These are phyloP conservation scores for Agapetus fuscipes DNA, from an alignment of 2,888 invertebrate genomes.

Conservation along the genomic window DNA sequence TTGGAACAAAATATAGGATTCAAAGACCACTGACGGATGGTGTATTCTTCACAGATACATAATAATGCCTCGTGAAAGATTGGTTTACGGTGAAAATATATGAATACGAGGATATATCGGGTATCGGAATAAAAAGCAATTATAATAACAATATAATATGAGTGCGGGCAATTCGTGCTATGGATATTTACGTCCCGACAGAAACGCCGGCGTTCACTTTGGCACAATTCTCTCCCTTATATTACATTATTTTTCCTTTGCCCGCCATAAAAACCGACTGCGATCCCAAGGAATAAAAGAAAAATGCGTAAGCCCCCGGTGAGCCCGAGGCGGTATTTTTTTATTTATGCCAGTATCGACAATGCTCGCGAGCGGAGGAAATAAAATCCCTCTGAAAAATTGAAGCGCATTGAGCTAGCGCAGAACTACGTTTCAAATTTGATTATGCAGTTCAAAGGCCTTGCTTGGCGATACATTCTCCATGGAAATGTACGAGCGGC, in stretches of 20 bases:
- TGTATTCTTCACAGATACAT: no score
- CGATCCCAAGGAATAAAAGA: constrained; percentile 4
- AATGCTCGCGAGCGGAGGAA: constrained; percentile 4
- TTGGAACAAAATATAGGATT: no score
- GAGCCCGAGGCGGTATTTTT: constrained; percentile 2
- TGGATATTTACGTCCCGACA: not conserved
- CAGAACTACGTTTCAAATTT: constrained; percentile 10
- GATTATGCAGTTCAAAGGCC: constrained; percentile 11
- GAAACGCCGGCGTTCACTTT: not conserved
- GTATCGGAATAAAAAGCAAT: no score
- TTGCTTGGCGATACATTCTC: constrained; percentile 1
- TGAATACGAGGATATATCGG: no score
- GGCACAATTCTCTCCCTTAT: constrained; percentile 4
- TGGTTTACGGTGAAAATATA: no score
- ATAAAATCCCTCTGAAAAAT: constrained; percentile 13
- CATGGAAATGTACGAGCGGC: not conserved
- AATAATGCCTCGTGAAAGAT: no score
- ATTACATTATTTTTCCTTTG: constrained; percentile 9
- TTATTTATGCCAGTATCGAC: constrained; percentile 10
- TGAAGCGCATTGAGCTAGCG: constrained; percentile 5
- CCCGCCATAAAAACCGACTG: constrained; percentile 8
- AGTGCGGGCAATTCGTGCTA: no score
- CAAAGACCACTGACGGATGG: no score
- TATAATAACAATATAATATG: no score
- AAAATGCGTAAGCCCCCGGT: constrained; percentile 5